phyloP scores from a whole-genome alignment of 2,888 invertebrate species.

The Creontiades dilutus region DNA sequence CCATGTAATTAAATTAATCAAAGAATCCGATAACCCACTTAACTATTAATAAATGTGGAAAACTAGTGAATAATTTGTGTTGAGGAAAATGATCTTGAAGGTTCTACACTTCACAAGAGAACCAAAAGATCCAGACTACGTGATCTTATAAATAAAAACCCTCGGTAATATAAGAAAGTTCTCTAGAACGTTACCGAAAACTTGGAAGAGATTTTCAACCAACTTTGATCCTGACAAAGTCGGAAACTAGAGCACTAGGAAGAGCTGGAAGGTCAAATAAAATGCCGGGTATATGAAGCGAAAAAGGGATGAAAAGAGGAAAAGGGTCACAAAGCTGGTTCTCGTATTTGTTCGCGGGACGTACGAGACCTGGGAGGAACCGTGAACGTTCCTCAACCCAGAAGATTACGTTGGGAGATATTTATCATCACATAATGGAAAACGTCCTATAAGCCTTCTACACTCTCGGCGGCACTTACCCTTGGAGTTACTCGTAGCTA shows the following conservation, averaged over 20 bases:
- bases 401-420: slow-evolving; percentile 21
- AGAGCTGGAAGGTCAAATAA: not conserved
- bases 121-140: no score
- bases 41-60: no score
- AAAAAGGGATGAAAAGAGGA: not conserved
- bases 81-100: no score
- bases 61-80: no score
- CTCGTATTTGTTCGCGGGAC: not conserved
- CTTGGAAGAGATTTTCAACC: not conserved
- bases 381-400: slow-evolving; percentile 7
- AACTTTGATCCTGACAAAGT: not conserved
- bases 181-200: no score
- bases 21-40: no score
- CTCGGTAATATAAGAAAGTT: no score
- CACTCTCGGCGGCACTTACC: not conserved
- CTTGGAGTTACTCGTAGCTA: not conserved
- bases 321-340: slow-evolving; percentile 18
- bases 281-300: slow-evolving; percentile 4
- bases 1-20: no score
- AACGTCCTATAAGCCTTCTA: not conserved
- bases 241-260: not conserved
- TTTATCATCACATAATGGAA: slow-evolving; percentile 40
- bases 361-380: not conserved
- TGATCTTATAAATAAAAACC: no score
- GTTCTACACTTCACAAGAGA: no score